Evolutionary conservation across 2,888 invertebrate species (phyloP).

Genomic region (Cheilosia urbana): DNA sequence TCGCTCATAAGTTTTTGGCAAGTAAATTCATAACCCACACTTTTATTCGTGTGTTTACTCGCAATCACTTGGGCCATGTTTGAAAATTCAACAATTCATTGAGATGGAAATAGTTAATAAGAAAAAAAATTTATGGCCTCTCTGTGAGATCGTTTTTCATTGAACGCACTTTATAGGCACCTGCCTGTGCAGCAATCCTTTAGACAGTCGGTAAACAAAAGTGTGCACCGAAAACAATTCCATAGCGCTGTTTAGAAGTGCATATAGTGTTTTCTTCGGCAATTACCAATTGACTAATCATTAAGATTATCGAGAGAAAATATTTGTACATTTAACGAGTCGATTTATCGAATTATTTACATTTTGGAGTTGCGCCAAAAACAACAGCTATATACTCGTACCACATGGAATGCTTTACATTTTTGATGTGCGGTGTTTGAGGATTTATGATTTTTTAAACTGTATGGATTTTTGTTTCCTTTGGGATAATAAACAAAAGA

Average conservation of each 20-base stretch:
- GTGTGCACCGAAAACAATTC: neutral
- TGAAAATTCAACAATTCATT: constrained; percentile 13
- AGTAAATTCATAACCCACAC: neutral
- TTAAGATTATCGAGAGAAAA: constrained; percentile 51
- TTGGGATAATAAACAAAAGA: constrained; percentile 66
- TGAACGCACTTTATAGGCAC: neutral
- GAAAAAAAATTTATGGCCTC: constrained; percentile 29
- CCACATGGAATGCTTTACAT: constrained; percentile 54
- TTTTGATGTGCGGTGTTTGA: constrained; percentile 67
- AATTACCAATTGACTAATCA: constrained; percentile 56
- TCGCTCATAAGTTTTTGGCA: neutral
- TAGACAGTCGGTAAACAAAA: neutral
- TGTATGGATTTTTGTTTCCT: constrained; percentile 50
- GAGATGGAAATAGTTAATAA: constrained; percentile 22
- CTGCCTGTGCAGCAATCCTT: neutral
- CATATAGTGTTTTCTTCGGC: constrained; percentile 23
- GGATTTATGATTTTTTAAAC: constrained; percentile 69
- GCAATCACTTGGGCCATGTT: neutral
- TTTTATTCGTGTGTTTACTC: neutral
- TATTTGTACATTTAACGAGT: constrained; percentile 69
- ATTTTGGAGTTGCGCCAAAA: constrained; percentile 55
- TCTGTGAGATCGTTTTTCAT: constrained; percentile 8
- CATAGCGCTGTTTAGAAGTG: neutral
- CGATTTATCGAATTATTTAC: constrained; percentile 60
- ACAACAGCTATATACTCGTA: constrained; percentile 37